Conservation (phyloP, 2,797 vertebrate genomes). For the Rhinogobio ventralis region DNA sequence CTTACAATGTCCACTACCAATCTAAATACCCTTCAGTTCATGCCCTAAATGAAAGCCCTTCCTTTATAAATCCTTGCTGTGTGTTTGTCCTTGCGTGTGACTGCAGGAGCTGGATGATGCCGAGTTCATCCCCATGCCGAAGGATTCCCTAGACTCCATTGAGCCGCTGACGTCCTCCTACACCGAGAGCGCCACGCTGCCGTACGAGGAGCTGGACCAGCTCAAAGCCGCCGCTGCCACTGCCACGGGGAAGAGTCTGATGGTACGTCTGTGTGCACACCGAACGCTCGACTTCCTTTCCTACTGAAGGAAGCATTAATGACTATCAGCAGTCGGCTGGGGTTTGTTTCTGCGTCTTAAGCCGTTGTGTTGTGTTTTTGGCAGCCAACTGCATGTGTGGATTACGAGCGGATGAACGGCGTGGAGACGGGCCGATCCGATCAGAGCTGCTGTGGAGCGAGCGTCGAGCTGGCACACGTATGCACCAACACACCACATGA, state of each 20-base stretch:
- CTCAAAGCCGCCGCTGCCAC: slow-evolving; percentile 84
- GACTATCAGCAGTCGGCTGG: not conserved
- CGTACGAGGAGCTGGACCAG: slow-evolving; percentile 89
- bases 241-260: slow-evolving; percentile 68
- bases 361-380: not conserved
- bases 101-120: slow-evolving; percentile 93
- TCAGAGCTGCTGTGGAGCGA: slow-evolving; percentile 76
- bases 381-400: slow-evolving; percentile 76
- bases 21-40: too few species aligned
- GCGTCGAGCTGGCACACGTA: slow-evolving; percentile 83
- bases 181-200: slow-evolving; percentile 86
- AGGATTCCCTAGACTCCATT: slow-evolving; percentile 72
- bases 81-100: not conserved
- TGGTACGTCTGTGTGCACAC: slow-evolving; percentile 65
- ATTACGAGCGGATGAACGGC: slow-evolving; percentile 72
- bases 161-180: slow-evolving; percentile 76
- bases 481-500: not conserved
- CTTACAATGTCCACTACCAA: not conserved
- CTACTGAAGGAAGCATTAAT: not conserved
- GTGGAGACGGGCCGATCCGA: slow-evolving; percentile 68
- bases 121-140: slow-evolving; percentile 95
- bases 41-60: too few species aligned
- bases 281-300: not conserved
- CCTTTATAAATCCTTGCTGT: not conserved
- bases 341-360: not conserved